Evolutionary conservation across 2,888 invertebrate genomes (phyloP), one percentile per base, ranked within the genome.

Genomic region (Sialis lutaria): DNA sequence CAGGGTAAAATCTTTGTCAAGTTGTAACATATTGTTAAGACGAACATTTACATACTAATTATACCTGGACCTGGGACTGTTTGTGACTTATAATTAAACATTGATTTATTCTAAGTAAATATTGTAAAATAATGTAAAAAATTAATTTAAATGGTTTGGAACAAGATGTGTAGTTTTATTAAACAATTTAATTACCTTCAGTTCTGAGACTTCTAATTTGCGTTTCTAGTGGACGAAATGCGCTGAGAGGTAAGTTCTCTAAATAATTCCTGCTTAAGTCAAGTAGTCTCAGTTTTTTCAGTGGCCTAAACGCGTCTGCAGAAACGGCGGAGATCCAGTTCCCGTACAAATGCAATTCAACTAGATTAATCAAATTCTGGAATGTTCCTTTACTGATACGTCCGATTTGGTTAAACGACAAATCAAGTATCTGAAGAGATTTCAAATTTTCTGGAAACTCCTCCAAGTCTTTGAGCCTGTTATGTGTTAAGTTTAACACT

Each of bases 261-360:
- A 90, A 76, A 62, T 83, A 83, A 64, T 93, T 93, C 56, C 77
- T 74, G 53, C 85, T 84, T 50, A 92, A 67, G 63, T 90, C 88
- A 46, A 91, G 72, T 35, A 79, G 68, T 45, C 78, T 70, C 42
- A 90, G 68, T 60, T 86, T 85, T 56, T 82, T 79, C 52, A 89
- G 65, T 31, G 78, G 79, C 53, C 75, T 76, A 59, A 89, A 89
- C 37, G 83, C 79, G 53, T 88, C 88, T 12, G 77, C 70, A 3
- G 86, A 82, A 53, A 88, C 74, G 1, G 75, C 72, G 2, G 85
- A 79, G 61, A 91, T 77, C 74, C 84, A 82, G 65, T 91, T 91
- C 9, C 85, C 84, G 63, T 79, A 80, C 50, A 90, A 70, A 61
- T 83, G 76, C 37, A 91, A 68, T 58, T 88, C 88, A 30, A 74